Conservation (phyloP, 2,113 vertebrate species). For the Rhynchopsitta pachyrhyncha region DNA sequence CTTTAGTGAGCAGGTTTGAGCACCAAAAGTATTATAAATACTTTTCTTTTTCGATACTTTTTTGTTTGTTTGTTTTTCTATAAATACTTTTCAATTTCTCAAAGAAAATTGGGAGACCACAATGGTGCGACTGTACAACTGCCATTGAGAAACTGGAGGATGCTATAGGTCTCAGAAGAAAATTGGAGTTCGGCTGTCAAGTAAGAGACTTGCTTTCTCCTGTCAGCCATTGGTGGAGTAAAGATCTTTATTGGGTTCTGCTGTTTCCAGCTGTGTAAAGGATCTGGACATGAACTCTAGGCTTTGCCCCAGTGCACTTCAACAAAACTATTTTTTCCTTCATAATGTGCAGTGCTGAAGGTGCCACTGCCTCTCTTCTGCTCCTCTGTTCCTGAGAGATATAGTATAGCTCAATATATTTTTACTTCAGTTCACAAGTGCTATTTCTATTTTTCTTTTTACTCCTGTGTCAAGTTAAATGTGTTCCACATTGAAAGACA, state of each 20-base stretch:
- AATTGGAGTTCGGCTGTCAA: neutral
- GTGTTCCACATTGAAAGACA: slow-evolving; percentile 54
- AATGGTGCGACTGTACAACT: neutral
- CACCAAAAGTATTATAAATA: neutral
- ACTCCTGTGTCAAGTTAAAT: slow-evolving; percentile 53
- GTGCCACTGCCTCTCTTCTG: neutral
- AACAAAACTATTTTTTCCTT: neutral
- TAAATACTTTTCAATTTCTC: neutral
- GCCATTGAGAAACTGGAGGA: neutral
- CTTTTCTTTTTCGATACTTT: neutral
- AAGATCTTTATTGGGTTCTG: neutral
- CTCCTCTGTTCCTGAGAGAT: neutral
- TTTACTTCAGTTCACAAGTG: slow-evolving; percentile 20
- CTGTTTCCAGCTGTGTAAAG: neutral
- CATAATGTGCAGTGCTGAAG: neutral
- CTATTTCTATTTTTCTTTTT: slow-evolving; percentile 10
- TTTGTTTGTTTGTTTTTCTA: neutral
- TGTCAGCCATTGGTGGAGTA: neutral
- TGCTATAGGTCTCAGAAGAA: neutral
- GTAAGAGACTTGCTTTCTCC: neutral
- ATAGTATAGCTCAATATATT: neutral
- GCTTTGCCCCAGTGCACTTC: neutral
- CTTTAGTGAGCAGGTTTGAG: neutral
- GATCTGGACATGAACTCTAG: neutral
- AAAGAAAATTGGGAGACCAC: accelerated